These are phyloP conservation scores for Aphelinus atriplicis DNA, from an alignment of 1,140 invertebrate genomes.

Conservation along the genomic window DNA sequence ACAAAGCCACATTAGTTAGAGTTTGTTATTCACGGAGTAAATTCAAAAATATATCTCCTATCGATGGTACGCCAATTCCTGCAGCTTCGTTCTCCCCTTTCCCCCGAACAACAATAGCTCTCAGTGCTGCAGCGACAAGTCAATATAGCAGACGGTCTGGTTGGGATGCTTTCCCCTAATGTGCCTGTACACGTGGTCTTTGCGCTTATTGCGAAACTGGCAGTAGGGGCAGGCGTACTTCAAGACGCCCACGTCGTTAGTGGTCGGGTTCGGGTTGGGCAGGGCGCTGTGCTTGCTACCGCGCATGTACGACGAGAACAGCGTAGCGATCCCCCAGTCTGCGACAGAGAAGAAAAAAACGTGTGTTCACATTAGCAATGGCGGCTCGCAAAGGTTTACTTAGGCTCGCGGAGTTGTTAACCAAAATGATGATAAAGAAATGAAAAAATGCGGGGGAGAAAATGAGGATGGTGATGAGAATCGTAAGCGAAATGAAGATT, in stretches of 20 bases:
- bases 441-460: too few relatives aligned
- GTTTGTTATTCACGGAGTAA: too few relatives aligned
- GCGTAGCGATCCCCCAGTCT: not conserved
- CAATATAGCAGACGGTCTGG: constrained; percentile 42
- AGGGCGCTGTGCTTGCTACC: not conserved
- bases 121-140: constrained; percentile 25
- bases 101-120: too few relatives aligned
- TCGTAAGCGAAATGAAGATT: too few relatives aligned
- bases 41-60: too few relatives aligned
- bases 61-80: too few relatives aligned
- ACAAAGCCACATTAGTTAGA: too few relatives aligned
- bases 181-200: constrained; percentile 47
- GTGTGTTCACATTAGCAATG: not conserved
- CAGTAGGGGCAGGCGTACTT: constrained; percentile 44
- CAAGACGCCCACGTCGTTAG: not conserved
- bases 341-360: not conserved
- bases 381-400: too few relatives aligned
- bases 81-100: too few relatives aligned
- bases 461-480: too few relatives aligned
- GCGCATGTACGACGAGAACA: not conserved
- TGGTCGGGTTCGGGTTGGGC: not conserved
- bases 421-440: too few relatives aligned
- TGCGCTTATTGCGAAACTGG: constrained; percentile 43
- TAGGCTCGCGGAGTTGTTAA: too few relatives aligned
- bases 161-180: constrained; percentile 41